These are phyloP conservation scores for Nannoperca australis DNA, from an alignment of 2,797 vertebrate genomes.

Conservation along the genomic window DNA sequence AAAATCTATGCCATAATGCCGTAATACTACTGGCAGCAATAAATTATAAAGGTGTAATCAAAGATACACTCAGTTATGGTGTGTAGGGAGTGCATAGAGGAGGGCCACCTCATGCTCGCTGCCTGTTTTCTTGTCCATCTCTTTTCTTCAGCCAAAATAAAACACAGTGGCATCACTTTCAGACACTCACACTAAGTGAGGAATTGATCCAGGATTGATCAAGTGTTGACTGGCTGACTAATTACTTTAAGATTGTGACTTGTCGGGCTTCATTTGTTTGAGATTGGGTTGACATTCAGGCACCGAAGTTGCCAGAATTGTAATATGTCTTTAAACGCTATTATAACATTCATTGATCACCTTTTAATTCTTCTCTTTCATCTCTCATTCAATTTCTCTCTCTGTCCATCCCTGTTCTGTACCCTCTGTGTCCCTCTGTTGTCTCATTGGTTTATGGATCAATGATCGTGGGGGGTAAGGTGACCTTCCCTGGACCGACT, in stretches of 20 bases:
- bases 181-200: constrained; percentile 24
- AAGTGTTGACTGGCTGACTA: constrained; percentile 31
- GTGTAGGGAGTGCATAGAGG: background rate
- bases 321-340: constrained; percentile 7
- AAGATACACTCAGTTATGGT: background rate
- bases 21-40: constrained; percentile 4
- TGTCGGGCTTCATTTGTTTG: background rate
- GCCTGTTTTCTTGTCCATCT: constrained; percentile 9
- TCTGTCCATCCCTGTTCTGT: constrained; percentile 7
- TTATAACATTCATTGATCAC: constrained; percentile 29
- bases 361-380: constrained; percentile 37
- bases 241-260: constrained; percentile 34
- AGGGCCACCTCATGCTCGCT: background rate
- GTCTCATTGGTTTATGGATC: constrained; percentile 66
- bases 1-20: background rate
- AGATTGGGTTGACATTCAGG: constrained; percentile 20
- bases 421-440: constrained; percentile 19
- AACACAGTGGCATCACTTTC: constrained; percentile 32
- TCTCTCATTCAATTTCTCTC: constrained; percentile 20
- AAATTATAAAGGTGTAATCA: background rate
- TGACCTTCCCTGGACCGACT: constrained; percentile 67
- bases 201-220: constrained; percentile 58
- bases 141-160: constrained; percentile 21
- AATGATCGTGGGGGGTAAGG: constrained; percentile 59
- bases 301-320: constrained; percentile 2